Evolutionary conservation across 2,797 vertebrate genomes (phyloP), one percentile per base, ranked within the genome.

Genomic region (Clarias platycephalus): DNA sequence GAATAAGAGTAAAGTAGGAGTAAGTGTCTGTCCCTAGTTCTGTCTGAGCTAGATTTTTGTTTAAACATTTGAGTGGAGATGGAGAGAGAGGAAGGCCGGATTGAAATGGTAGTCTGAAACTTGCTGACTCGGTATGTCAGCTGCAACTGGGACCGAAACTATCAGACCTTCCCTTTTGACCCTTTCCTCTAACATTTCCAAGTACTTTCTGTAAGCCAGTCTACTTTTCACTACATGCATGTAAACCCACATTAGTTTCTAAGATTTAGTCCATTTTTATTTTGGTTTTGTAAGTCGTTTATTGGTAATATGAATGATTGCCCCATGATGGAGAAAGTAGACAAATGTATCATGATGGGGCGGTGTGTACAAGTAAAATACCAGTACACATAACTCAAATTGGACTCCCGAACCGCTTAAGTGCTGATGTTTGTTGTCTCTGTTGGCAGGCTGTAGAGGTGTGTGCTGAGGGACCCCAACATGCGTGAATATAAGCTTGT

Each of bases 401-500:
- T 62, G 13, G 26, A 37, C 40, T 62, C 22, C 1, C 3, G 63
- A 20, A 26, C 77, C 44, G 1, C n/a, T 71, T 72, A 57, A 28
- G 5, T 66, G n/a, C 26, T 81, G 44, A 79, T 84, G 13, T 18
- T n/a, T 28, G 79, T 82, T 78, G 16, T 80, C 75, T 13, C 31
- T 82, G 55, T 89, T 89, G 13, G 15, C 93, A 97, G 97, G 92
- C 93, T 89, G 83, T 92, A 89, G 93, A 91, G 90, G 92, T 91
- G 91, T 94, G 94, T 86, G 95, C 96, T 94, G 95, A 94, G 93
- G 95, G 92, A 91, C 93, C 92, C 93, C 95, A 96, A 94, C 95
- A 99, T 99, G 98, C 98, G 98, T 91, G 98, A 99, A 94, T 99
- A 99, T 96, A 99, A 99, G 96, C 96, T 99, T 90, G 98, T 99